Conservation (phyloP, 2,113 vertebrate species). For the Lepidothrix coronata region DNA sequence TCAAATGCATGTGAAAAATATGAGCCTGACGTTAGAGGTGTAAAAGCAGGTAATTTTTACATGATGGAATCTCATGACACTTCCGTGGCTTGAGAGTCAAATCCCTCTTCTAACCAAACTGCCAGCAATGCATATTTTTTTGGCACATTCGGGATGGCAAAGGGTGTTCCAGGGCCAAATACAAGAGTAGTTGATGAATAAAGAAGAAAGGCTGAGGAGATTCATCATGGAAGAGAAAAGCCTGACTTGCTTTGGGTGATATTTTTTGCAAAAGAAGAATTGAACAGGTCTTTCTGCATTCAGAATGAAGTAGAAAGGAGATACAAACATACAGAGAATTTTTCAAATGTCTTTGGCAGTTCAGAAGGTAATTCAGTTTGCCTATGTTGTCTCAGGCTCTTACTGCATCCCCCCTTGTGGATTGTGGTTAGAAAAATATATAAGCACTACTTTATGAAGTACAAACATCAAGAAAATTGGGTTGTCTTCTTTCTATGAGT, state of each 20-base stretch:
- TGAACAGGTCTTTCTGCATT: not conserved
- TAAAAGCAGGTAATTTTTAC: not conserved
- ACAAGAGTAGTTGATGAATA: not conserved
- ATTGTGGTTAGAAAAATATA: not conserved
- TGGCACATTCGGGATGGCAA: not conserved
- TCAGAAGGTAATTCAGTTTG: not conserved
- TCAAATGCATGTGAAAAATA: not conserved
- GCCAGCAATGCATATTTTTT: not conserved
- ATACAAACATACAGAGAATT: not conserved
- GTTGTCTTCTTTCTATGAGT: not conserved
- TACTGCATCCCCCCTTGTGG: not conserved
- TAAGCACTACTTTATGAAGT: not conserved
- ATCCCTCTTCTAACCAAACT: not conserved
- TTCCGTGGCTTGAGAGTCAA: not conserved
- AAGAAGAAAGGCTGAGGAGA: not conserved
- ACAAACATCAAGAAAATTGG: not conserved
- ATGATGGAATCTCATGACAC: accelerated
- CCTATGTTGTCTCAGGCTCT: not conserved
- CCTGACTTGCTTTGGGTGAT: not conserved
- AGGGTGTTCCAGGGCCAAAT: not conserved
- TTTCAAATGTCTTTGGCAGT: not conserved
- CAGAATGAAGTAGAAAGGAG: not conserved
- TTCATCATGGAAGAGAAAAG: not conserved
- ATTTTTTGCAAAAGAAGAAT: not conserved
- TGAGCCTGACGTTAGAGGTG: not conserved